Conservation (phyloP, 1,140 invertebrate genomes). For the Babylonia areolata region DNA sequence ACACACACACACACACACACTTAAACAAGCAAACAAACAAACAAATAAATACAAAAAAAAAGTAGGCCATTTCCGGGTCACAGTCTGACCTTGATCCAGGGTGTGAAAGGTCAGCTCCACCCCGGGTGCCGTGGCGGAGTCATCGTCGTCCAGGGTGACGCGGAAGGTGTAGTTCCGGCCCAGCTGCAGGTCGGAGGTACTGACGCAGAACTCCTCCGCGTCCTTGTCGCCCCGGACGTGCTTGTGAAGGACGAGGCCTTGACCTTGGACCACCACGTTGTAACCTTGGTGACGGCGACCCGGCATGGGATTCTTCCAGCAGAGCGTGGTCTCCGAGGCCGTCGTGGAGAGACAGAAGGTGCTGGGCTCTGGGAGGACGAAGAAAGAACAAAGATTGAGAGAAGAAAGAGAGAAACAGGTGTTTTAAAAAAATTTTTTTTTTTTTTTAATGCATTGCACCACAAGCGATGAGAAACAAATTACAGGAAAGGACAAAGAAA, state of each 20-base stretch:
- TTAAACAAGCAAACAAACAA: neutral
- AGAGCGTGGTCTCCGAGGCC: constrained; percentile 31
- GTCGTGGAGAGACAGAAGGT: constrained; percentile 45
- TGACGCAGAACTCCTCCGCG: constrained; percentile 25
- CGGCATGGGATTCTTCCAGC: constrained; percentile 51
- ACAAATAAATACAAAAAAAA: too few species aligned
- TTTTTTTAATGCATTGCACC: too few species aligned
- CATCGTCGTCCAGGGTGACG: constrained; percentile 2
- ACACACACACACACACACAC: neutral
- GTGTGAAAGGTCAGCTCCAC: constrained; percentile 26
- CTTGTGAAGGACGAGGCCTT: constrained; percentile 8
- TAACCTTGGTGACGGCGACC: constrained; percentile 27
- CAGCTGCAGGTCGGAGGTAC: neutral
- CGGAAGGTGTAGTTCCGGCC: constrained; percentile 27
- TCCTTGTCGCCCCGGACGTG: neutral
- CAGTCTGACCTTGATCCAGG: constrained; percentile 21
- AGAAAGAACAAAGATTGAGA: too few species aligned
- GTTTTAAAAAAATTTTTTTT: too few species aligned
- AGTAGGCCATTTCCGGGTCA: too few species aligned
- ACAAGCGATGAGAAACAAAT: too few species aligned
- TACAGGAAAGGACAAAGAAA: too few species aligned
- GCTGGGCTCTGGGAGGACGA: constrained; percentile 41
- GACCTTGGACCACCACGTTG: constrained; percentile 27
- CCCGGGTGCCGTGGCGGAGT: neutral
- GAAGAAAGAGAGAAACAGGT: too few species aligned